Evolutionary conservation across 2,797 vertebrate species (phyloP).

Genomic region (Spinibarbus caldwelli): DNA sequence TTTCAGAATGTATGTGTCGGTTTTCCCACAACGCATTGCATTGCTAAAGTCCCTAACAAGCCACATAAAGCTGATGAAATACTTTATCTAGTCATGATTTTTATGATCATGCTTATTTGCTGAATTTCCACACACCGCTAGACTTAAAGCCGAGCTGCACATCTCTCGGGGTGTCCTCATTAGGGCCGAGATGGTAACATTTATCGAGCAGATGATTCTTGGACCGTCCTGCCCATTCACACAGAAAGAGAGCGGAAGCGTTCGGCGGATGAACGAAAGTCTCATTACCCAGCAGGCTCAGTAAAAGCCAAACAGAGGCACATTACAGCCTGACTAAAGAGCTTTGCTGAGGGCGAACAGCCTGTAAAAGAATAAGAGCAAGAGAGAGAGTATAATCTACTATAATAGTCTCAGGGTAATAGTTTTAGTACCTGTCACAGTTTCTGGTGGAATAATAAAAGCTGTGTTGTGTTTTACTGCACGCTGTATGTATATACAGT

Average conservation of each 20-base stretch:
- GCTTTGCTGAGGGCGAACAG: constrained; percentile 41
- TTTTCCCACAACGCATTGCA: background rate
- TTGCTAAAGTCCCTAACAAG: background rate
- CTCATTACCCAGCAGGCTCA: constrained; percentile 31
- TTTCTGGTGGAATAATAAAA: constrained; percentile 49
- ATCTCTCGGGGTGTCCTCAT: constrained; percentile 24
- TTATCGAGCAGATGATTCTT: background rate
- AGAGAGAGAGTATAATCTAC: constrained; percentile 23
- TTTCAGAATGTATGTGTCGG: background rate
- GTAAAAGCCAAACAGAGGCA: constrained; percentile 22
- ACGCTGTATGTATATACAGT: constrained; percentile 1
- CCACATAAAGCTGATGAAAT: background rate
- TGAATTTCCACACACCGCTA: background rate
- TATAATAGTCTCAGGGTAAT: constrained; percentile 48
- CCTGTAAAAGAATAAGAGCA: constrained; percentile 19
- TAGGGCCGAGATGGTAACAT: constrained; percentile 5
- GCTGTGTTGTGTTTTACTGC: constrained; percentile 38
- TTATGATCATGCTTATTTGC: background rate
- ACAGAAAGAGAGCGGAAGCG: constrained; percentile 9
- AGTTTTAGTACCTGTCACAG: constrained; percentile 50
- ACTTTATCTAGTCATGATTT: background rate
- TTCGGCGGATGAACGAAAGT: constrained; percentile 1
- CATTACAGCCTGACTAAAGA: constrained; percentile 42
- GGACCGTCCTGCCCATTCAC: constrained; percentile 1
- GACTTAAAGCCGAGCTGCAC: background rate